phyloP scores from a whole-genome alignment of 2,888 invertebrate genomes.

The Argyresthia albistria region DNA sequence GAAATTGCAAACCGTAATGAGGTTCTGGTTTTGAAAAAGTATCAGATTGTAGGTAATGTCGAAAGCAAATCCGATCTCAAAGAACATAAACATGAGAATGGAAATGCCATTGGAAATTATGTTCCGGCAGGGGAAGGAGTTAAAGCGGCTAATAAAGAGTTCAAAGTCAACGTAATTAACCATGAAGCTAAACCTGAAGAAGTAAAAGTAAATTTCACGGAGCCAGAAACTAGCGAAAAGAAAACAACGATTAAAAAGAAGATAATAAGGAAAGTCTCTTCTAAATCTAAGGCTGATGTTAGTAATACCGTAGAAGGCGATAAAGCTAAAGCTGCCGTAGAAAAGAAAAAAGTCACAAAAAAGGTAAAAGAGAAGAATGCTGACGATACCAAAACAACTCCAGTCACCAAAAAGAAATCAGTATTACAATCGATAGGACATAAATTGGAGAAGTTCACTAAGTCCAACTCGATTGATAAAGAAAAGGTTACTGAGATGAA shows the following conservation, averaged over 20 bases:
- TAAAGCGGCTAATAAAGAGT: constrained; percentile 23
- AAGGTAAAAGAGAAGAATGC: constrained; percentile 49
- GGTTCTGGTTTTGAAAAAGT: constrained; percentile 41
- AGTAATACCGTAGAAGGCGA: constrained; percentile 29
- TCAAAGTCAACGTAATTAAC: constrained; percentile 31
- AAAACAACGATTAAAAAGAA: constrained; percentile 59
- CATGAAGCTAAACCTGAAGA: constrained; percentile 33
- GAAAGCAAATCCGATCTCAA: constrained; percentile 16
- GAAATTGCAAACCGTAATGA: constrained; percentile 11
- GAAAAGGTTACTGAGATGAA: constrained; percentile 36
- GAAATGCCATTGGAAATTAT: constrained; percentile 35
- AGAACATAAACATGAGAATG: constrained; percentile 21
- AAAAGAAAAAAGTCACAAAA: constrained; percentile 57
- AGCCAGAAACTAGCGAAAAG: constrained; percentile 40
- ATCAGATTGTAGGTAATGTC: constrained; percentile 31
- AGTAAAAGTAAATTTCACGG: constrained; percentile 25
- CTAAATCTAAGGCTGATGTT: constrained; percentile 57
- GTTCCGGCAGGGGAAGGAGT: constrained; percentile 24
- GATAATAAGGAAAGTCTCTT: constrained; percentile 56
- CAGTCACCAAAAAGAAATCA: constrained; percentile 72
- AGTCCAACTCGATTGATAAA: constrained; percentile 65
- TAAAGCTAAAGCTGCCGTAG: constrained; percentile 35
- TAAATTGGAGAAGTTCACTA: constrained; percentile 79
- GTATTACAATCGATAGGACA: constrained; percentile 85
- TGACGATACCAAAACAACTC: constrained; percentile 33